These are phyloP conservation scores for Dendroctonus ponderosae DNA, from an alignment of 1,140 invertebrate genomes.

Conservation along the genomic window DNA sequence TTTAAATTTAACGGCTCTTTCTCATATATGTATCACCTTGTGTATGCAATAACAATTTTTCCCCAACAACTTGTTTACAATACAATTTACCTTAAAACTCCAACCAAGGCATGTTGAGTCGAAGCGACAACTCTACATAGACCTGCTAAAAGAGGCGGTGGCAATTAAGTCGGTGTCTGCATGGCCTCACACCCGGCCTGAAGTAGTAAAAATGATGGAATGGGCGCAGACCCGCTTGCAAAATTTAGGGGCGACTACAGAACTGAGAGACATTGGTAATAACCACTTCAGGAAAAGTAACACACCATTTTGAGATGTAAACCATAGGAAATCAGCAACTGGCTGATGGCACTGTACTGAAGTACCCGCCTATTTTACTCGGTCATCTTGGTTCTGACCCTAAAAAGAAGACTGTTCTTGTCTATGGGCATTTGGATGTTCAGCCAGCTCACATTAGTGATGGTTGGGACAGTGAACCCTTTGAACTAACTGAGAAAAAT, in stretches of 20 bases:
- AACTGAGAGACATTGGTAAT: slow-evolving; percentile 76
- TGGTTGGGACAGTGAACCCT: slow-evolving; percentile 96
- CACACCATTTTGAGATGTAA: slow-evolving; percentile 1
- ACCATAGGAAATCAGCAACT: slow-evolving; percentile 60
- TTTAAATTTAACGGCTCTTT: neutral
- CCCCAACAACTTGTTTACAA: neutral
- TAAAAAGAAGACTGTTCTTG: slow-evolving; percentile 85
- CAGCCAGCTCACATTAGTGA: slow-evolving; percentile 90
- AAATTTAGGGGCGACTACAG: slow-evolving; percentile 70
- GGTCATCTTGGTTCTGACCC: slow-evolving; percentile 80
- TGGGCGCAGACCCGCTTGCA: slow-evolving; percentile 76
- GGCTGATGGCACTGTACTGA: slow-evolving; percentile 68
- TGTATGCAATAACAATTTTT: too few species aligned
- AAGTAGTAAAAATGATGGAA: slow-evolving; percentile 75
- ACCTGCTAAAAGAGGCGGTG: slow-evolving; percentile 80
- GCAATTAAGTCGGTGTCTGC: slow-evolving; percentile 95
- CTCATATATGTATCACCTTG: too few species aligned
- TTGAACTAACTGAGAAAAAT: slow-evolving; percentile 83
- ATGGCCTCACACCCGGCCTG: slow-evolving; percentile 75
- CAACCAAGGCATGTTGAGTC: slow-evolving; percentile 72
- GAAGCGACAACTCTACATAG: slow-evolving; percentile 76
- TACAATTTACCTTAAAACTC: neutral
- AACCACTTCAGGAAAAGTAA: neutral
- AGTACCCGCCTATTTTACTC: slow-evolving; percentile 86
- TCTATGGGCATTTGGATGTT: slow-evolving; percentile 98